Evolutionary conservation across 1,140 invertebrate species (phyloP), one percentile per base, ranked within the genome.

Genomic region (Akabosia matsudoensis): DNA sequence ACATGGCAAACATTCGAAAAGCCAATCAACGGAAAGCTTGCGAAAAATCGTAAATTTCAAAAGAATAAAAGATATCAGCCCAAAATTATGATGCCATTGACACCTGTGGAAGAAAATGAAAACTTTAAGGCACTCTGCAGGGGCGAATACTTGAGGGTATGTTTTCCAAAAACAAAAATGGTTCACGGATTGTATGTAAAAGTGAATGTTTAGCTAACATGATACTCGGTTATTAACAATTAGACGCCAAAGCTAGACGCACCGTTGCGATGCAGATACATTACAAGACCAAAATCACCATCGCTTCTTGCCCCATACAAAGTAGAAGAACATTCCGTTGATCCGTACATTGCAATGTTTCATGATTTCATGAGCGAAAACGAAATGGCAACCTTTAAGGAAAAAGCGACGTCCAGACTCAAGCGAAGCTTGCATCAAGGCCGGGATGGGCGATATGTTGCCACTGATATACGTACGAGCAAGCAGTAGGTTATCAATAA

Each of bases 351-450:
- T 37, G 83, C 86, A 1, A 74, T 87, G 3, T 86, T 85, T 77
- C 86, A 88, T 80, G 84, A 88, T 78, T 82, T 88, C n/a, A 82
- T 89, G 22, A 84, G 82, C 14, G 85, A 88, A 28, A 76, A 79
- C 1, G 87, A 88, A 78, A 86, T 87, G 33, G 79, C 84, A 1
- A 73, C 79, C 4, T 84, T 88, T 30, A 86, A 85, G 80, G 78
- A 83, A 28, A 70, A 87, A 7, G 87, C 87, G 16, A 85, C 82
- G 64, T 87, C 88, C 34, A 70, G 78, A 74, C 75, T 73, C 52
- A 54, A 76, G 79, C 56, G 64, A 73, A 79, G 79, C 54, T 45
- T 80, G 0, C 79, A 80, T 45, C 77, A 79, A 67, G 78, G 74
- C 52, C 74, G 52, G 64, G 75, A 82, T 72, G 83, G 83, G 0